Percentiles rank a stretch among this genome's conserved stretches.
These are phyloP conservation scores for Polyommatus icarus DNA, from an alignment of 2,888 invertebrate genomes.

Conservation along the genomic window DNA sequence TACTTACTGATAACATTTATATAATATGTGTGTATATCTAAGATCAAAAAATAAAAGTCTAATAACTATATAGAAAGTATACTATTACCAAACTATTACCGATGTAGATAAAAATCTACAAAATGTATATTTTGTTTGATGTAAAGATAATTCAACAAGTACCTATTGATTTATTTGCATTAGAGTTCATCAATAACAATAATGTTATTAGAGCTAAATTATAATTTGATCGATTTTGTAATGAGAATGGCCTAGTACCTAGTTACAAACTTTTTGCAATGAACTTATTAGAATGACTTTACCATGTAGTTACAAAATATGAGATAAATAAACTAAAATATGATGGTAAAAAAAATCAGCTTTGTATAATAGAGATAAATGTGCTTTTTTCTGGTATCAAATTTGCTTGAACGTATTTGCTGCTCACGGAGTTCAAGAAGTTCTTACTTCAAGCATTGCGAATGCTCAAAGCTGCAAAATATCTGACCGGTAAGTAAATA, in stretches of 20 bases:
- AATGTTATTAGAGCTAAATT: background rate
- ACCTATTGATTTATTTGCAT: background rate
- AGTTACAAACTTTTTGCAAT: background rate
- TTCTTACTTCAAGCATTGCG: background rate
- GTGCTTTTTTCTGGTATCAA: background rate
- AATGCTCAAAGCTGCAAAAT: background rate
- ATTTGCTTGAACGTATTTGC: no score
- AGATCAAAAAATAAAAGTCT: no score
- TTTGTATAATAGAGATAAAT: background rate
- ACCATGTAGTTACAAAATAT: background rate
- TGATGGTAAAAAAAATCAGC: background rate
- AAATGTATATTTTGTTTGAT: no score
- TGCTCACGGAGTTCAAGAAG: background rate
- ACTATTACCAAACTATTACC: no score
- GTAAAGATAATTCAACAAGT: no score
- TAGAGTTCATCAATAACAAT: background rate
- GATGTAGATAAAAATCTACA: no score
- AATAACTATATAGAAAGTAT: no score
- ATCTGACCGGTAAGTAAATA: background rate
- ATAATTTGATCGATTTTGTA: background rate
- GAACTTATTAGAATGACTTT: background rate
- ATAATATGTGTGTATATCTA: no score
- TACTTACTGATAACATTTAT: no score
- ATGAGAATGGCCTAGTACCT: background rate
- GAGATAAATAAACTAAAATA: background rate